Conservation (phyloP, 2,797 vertebrate genomes). For the Benthosema pterotum region DNA sequence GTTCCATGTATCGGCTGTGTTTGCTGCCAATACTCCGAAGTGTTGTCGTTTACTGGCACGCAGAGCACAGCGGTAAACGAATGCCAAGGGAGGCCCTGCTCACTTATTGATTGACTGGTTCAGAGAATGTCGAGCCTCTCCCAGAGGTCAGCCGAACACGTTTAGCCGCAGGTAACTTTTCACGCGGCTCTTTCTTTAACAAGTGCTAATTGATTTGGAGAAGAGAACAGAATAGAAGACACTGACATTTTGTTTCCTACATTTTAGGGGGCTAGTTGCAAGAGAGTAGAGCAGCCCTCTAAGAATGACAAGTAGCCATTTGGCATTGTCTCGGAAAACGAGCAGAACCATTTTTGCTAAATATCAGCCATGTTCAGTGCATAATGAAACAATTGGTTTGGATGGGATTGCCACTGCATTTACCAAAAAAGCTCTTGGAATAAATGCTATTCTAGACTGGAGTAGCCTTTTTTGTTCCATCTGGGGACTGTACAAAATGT, state of each 20-base stretch:
- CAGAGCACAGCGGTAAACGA: constrained; percentile 56
- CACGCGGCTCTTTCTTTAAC: constrained; percentile 57
- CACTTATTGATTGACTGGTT: constrained; percentile 65
- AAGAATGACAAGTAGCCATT: constrained; percentile 66
- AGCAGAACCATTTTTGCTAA: constrained; percentile 49
- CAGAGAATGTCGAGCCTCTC: constrained; percentile 59
- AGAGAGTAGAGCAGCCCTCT: constrained; percentile 62
- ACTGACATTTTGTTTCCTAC: constrained; percentile 70
- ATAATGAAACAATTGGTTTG: neutral
- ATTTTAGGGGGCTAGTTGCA: constrained; percentile 61
- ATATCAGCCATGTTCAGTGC: constrained; percentile 44
- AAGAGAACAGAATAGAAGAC: constrained; percentile 64
- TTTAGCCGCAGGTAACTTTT: constrained; percentile 51
- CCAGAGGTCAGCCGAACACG: constrained; percentile 40
- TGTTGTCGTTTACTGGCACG: constrained; percentile 69
- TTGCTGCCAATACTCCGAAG: constrained; percentile 49
- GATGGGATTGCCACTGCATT: constrained; percentile 14
- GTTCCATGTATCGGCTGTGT: constrained; percentile 46
- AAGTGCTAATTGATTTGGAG: constrained; percentile 65
- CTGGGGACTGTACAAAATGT: no score
- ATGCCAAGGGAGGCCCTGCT: constrained; percentile 42
- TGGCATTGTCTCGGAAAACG: constrained; percentile 52
- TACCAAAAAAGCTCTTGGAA: neutral
- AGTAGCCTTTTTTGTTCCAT: no score
- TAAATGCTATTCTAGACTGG: no score